Base-by-base conservation (phyloP, 1,140 invertebrate species). In the Cotesia typhae region DNA sequence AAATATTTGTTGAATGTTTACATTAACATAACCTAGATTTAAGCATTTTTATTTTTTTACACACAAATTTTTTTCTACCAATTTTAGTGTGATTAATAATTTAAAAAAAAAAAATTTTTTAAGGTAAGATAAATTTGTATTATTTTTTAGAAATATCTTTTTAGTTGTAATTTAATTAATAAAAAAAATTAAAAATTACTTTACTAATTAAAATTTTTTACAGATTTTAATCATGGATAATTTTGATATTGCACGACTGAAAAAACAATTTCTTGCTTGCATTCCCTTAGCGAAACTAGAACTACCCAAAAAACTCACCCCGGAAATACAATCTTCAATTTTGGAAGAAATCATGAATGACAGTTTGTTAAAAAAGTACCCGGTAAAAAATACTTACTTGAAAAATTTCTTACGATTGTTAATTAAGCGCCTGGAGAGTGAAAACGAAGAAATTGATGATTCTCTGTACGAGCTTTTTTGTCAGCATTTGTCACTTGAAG, bases 391-490 rank as follows among this genome's bases (percentile, higher is more conserved):
- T n/a, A 28, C 41, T 17, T 72, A 72, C 59, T 52, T 60, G 10
- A 14, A 28, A 60, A 66, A 36, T 55, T 72, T 72, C 17, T 14
- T 67, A 3, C 28, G 52, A 10, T 12, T 59, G 10, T 14, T 72
- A 3, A 12, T 72, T 4, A 12, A 67, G 12, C 67, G 86, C 77
- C 77, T 89, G 47, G 87, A 88, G 73, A 74, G 82, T 67, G 60
- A 77, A 64, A 75, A 70, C 17, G 51, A 77, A 68, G 86, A 86
- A 78, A 80, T 88, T 63, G 72, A 84, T 60, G 87, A 88, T 73
- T 76, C 80, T 35, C 36, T 89, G 37, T 89, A 89, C 74, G 74
- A 78, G 12, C 72, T 77, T 9, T 87, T 88, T 74, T 85, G 86
- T 57, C 76, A 80, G 61, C 74, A 89, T 65, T 80, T 82, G 63